A percentile compares a stretch with the other conserved stretches of the same genome.
Conservation (phyloP, 2,797 vertebrate genomes). For the Hoplostethus atlanticus region DNA sequence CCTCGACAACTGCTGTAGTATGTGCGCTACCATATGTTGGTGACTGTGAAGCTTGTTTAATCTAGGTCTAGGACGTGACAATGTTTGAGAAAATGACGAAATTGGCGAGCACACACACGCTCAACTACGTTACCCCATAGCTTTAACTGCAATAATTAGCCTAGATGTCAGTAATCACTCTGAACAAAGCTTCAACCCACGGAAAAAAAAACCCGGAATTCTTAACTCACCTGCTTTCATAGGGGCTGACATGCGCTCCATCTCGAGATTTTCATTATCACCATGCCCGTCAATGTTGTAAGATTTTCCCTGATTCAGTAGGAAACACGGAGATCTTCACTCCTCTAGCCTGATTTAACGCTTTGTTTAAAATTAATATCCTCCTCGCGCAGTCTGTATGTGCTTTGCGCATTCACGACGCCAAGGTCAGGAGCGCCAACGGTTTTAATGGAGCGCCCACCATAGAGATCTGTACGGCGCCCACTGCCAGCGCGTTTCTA, state of each 20-base stretch:
- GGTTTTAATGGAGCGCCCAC: conserved; percentile 83
- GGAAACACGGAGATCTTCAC: conserved; percentile 67
- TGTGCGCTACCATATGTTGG: conserved; percentile 57
- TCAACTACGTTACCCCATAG: not conserved
- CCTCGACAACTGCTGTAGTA: conserved; percentile 74
- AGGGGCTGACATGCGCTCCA: conserved; percentile 70
- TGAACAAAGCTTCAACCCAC: conserved; percentile 47
- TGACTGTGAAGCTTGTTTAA: conserved; percentile 68
- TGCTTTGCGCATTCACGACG: conserved; percentile 86
- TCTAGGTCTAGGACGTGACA: conserved; percentile 67
- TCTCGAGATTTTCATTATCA: conserved; percentile 70
- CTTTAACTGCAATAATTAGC: conserved; percentile 9
- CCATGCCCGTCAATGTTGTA: conserved; percentile 55
- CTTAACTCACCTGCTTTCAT: conserved; percentile 82
- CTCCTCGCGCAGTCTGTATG: conserved; percentile 76
- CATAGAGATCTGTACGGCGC: conserved; percentile 79
- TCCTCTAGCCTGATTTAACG: conserved; percentile 70
- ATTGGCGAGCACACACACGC: conserved; percentile 25
- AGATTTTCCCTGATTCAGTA: conserved; percentile 52
- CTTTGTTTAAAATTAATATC: conserved; percentile 59
- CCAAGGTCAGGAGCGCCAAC: conserved; percentile 88
- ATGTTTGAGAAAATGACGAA: conserved; percentile 34
- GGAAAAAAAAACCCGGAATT: conserved; percentile 26
- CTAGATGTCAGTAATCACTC: conserved; percentile 40
- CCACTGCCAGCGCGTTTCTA: conserved; percentile 87